Conservation (phyloP, 2,113 vertebrate species). For the Trachemys scripta region DNA sequence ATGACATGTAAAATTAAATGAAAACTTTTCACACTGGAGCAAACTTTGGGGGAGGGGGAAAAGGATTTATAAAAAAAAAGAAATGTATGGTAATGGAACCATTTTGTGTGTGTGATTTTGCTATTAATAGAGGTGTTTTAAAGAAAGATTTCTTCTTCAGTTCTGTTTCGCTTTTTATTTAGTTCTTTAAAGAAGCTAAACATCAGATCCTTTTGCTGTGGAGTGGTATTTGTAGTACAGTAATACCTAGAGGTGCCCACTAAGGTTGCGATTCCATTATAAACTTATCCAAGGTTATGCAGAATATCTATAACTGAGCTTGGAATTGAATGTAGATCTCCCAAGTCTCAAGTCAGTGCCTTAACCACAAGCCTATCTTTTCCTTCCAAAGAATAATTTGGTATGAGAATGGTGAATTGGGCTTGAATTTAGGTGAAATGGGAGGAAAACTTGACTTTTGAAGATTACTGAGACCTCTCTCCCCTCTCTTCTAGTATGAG, state of each 20-base stretch:
- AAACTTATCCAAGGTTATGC: not conserved
- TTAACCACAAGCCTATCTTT: not conserved
- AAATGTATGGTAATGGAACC: rapidly evolving
- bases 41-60: not conserved
- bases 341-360: not conserved
- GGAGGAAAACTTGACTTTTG: not conserved
- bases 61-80: not conserved
- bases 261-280: not conserved
- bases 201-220: not conserved
- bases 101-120: not conserved
- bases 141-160: not conserved
- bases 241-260: not conserved
- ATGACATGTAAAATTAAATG: not conserved
- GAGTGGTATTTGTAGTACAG: not conserved
- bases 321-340: not conserved
- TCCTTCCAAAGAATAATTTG: not conserved
- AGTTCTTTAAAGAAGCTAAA: not conserved
- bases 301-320: not conserved
- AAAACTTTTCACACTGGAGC: not conserved
- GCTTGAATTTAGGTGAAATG: constrained; percentile 37
- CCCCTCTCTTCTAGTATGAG: not conserved
- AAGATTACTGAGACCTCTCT: not conserved
- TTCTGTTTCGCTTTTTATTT: not conserved
- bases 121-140: not conserved
- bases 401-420: not conserved